phyloP scores from a whole-genome alignment of 2,888 invertebrate genomes.

The Morpho helenor region DNA sequence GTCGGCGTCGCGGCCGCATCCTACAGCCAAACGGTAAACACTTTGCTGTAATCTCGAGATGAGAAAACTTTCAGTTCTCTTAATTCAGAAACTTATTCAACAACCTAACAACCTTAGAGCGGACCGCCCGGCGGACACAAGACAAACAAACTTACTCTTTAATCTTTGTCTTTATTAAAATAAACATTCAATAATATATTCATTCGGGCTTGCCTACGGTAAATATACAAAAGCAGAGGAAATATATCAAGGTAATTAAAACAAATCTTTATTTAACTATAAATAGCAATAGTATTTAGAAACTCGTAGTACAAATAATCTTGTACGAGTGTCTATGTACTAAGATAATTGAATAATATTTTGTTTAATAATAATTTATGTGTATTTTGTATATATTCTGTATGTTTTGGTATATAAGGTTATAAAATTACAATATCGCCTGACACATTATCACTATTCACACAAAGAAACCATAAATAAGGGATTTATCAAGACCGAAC shows the following conservation, averaged over 20 bases:
- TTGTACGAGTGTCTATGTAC: too few species aligned
- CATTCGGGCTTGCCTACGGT: too few species aligned
- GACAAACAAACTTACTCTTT: slow-evolving; percentile 74
- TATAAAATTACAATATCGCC: too few species aligned
- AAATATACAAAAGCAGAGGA: too few species aligned
- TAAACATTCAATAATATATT: slow-evolving; percentile 46
- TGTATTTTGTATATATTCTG: too few species aligned
- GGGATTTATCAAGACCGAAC: too few species aligned
- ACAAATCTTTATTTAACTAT: background rate
- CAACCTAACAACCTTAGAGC: slow-evolving; percentile 78
- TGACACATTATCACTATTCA: too few species aligned
- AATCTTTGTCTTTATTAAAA: slow-evolving; percentile 57
- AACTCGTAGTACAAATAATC: too few species aligned
- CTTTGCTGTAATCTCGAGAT: slow-evolving; percentile 80
- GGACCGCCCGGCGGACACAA: slow-evolving; percentile 65
- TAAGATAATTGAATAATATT: too few species aligned
- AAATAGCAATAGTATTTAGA: background rate
- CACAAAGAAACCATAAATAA: too few species aligned
- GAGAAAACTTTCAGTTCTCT: slow-evolving; percentile 81
- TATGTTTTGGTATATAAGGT: too few species aligned
- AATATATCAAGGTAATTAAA: slow-evolving; percentile 1
- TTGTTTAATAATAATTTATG: too few species aligned
- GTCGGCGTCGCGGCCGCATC: slow-evolving; percentile 59
- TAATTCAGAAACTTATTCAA: slow-evolving; percentile 81
- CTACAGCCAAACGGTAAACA: slow-evolving; percentile 79